Percentiles rank a stretch among this genome's conserved stretches.
These are phyloP conservation scores for Martes flavigula DNA, from an alignment of 2,797 vertebrate species.

Conservation along the genomic window DNA sequence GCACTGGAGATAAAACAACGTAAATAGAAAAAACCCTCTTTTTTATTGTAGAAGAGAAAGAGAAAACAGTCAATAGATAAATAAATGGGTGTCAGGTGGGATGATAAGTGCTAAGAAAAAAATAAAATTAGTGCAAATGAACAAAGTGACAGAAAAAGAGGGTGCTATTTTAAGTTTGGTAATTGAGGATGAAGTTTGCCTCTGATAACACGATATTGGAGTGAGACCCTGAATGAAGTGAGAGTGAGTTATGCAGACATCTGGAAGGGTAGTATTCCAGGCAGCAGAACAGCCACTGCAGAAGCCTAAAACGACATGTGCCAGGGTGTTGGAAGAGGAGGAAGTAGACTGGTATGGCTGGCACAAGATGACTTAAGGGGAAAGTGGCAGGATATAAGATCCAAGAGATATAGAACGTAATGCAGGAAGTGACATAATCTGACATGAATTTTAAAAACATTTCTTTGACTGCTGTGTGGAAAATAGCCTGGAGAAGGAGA, in stretches of 20 bases:
- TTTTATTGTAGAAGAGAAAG: neutral
- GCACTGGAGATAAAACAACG: neutral
- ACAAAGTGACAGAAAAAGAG: neutral
- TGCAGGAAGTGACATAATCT: neutral
- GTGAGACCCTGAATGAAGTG: neutral
- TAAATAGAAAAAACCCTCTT: neutral
- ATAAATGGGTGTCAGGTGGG: neutral
- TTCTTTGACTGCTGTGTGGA: neutral
- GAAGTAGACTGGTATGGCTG: neutral
- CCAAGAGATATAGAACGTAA: neutral
- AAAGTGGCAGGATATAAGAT: neutral
- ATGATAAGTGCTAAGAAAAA: constrained; percentile 12
- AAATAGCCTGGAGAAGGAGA: neutral
- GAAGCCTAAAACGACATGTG: neutral
- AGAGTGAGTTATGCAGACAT: neutral
- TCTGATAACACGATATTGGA: neutral
- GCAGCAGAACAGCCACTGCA: neutral
- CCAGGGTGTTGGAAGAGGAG: neutral
- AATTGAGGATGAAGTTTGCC: neutral
- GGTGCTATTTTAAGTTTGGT: neutral
- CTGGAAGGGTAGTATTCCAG: neutral
- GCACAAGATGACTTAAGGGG: neutral
- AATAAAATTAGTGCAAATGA: neutral
- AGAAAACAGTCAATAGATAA: neutral
- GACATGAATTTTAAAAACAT: neutral